phyloP scores from a whole-genome alignment of 2,888 invertebrate species.

The Leuctra nigra region DNA sequence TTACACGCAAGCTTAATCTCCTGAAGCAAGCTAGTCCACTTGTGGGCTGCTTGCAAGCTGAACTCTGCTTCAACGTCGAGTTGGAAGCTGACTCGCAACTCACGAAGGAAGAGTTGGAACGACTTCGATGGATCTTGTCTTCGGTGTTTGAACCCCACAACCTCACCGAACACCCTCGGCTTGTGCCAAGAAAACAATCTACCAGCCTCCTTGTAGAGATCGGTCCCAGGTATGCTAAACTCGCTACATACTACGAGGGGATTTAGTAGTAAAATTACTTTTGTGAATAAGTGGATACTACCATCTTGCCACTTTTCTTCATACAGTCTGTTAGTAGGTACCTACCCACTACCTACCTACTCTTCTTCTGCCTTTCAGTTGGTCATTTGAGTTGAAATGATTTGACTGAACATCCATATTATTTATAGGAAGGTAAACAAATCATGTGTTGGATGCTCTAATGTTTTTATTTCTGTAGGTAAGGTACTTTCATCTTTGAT shows the following conservation, averaged over 20 bases:
- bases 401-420: background rate
- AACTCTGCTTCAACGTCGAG: slow-evolving; percentile 78
- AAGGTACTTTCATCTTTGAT: too few species aligned
- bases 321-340: too few species aligned
- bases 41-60: slow-evolving; percentile 55
- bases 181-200: slow-evolving; percentile 40
- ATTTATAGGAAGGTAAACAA: too few species aligned
- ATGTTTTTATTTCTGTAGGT: too few species aligned
- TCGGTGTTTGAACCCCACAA: slow-evolving; percentile 58
- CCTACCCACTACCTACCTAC: background rate
- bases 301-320: too few species aligned
- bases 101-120: slow-evolving; percentile 52
- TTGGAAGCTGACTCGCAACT: slow-evolving; percentile 44
- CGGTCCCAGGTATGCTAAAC: slow-evolving; percentile 64
- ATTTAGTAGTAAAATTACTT: background rate
- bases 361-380: background rate
- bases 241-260: slow-evolving; percentile 11
- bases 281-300: too few species aligned
- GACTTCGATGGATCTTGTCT: slow-evolving; percentile 71
- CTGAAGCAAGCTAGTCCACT: slow-evolving; percentile 31
- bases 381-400: background rate
- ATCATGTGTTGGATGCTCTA: too few species aligned
- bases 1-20: slow-evolving; percentile 32
- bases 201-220: slow-evolving; percentile 66
- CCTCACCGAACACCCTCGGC: slow-evolving; percentile 48